These are phyloP conservation scores for Platypus cylindrus DNA, from an alignment of 2,888 invertebrate species.

Conservation along the genomic window DNA sequence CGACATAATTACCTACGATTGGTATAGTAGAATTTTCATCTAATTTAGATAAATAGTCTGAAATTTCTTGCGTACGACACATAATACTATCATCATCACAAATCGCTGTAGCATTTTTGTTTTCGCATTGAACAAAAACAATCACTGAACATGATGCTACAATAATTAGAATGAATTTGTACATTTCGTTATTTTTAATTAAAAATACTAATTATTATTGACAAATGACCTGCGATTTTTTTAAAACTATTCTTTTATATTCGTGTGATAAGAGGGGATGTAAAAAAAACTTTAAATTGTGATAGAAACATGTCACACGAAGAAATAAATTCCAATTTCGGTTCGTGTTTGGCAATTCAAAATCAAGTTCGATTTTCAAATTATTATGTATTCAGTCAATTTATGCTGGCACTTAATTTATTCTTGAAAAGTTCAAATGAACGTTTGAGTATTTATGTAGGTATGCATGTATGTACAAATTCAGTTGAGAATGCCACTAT, in stretches of 20 bases:
- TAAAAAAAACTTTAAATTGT: constrained; percentile 14
- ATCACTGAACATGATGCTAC: too few relatives aligned
- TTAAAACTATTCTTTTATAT: constrained; percentile 15
- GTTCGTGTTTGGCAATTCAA: constrained; percentile 24
- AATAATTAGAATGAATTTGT: constrained; percentile 15
- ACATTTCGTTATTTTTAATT: constrained; percentile 3
- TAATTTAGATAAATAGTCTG: constrained; percentile 36
- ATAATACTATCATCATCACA: constrained; percentile 28
- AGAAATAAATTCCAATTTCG: constrained; percentile 26
- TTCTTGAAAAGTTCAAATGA: constrained; percentile 9
- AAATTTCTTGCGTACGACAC: constrained; percentile 35
- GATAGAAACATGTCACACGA: constrained; percentile 25
- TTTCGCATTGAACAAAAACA: constrained; percentile 1
- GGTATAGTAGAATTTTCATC: constrained; percentile 34
- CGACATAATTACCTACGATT: constrained; percentile 32
- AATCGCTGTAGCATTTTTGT: constrained; percentile 9
- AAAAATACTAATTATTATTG: background rate
- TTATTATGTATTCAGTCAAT: constrained; percentile 10
- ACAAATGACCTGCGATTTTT: constrained; percentile 11
- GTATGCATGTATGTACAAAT: too few relatives aligned
- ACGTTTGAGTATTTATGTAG: too few relatives aligned
- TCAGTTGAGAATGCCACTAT: background rate
- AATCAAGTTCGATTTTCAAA: constrained; percentile 10
- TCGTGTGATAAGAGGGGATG: constrained; percentile 18
- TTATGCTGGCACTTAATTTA: constrained; percentile 8